Evolutionary conservation across 2,888 invertebrate genomes (phyloP).

Genomic region (Liposcelis brunnea): DNA sequence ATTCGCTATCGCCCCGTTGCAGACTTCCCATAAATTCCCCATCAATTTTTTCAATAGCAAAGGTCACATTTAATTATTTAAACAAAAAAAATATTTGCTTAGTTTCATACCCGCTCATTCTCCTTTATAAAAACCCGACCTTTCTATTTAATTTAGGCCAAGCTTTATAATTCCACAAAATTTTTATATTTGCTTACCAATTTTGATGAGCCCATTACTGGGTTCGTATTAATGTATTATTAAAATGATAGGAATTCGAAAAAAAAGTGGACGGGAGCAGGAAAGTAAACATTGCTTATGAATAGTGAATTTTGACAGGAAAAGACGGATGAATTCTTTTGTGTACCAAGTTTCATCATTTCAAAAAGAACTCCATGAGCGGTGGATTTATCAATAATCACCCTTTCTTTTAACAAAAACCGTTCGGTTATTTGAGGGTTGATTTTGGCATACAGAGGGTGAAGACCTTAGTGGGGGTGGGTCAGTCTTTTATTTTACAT

Average conservation of each 20-base stretch:
- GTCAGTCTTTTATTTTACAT: slow-evolving; percentile 4
- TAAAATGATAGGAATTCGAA: slow-evolving; percentile 3
- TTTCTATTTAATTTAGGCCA: no score
- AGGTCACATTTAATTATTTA: no score
- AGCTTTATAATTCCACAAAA: no score
- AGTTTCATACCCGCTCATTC: no score
- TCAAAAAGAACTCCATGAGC: neutral
- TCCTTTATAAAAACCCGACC: no score
- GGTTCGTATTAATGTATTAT: neutral
- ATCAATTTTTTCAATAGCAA: no score
- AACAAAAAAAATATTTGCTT: no score
- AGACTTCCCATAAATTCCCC: no score
- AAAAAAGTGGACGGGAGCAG: neutral
- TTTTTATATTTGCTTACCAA: no score
- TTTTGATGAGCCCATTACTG: no score
- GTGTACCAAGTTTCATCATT: neutral
- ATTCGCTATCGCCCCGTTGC: no score
- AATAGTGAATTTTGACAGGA: slow-evolving; percentile 7
- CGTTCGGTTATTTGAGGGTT: slow-evolving; percentile 6
- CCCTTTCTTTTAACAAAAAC: neutral
- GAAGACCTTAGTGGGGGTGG: slow-evolving; percentile 5
- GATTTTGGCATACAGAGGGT: slow-evolving; percentile 9
- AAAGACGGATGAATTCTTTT: slow-evolving; percentile 8
- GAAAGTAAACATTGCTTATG: slow-evolving; percentile 8
- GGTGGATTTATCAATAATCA: neutral